Base-by-base conservation (phyloP, 2,113 vertebrate genomes). In the Rattus rattus region DNA sequence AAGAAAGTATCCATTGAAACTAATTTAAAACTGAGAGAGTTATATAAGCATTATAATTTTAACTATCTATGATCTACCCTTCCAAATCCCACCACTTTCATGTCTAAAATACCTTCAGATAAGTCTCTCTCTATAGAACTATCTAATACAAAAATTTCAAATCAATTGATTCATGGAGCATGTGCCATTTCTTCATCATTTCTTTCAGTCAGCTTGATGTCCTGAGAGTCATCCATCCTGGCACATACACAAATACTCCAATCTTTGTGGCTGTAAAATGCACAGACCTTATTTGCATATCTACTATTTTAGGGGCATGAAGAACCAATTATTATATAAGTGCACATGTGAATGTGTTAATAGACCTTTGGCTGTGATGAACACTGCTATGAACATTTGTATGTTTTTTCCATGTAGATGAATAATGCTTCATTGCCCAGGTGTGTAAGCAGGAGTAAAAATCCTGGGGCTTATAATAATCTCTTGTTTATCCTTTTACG, bases 261-360 rank as follows among this genome's bases (percentile, higher is more conserved):
- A 73, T 92, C 56, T 7, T 61, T 56, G 93, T n/a, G 61, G 92
- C 47, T 70, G 36, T 39, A 22, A 43, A 80, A 47, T 3, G 4
- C 79, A 91, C 43, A 89, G 33, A 94, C 1, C 30, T 92, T 14
- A 87, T 79, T 91, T 93, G 24, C 54, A 85, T 79, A 91, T 4
- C 4, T 61, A 22, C 67, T 20, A 22, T 63, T 17, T 63, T 65
- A 84, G n/a, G 24, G 47, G 12, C 13, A 63, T 65, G n/a, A 81
- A 56, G 5, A 59, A 26, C 36, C 5, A 36, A 13, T 39, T 65
- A 56, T 88, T 73, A 20, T 36, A 84, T 12, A 72, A 39, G 67
- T n/a, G 20, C 8, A 84, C 24, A 61, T 67, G 83, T 54, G 12
- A 33, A 69, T 43, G 63, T 52, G 59, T 92, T 72, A 19, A 52